Evolutionary conservation across 2,888 invertebrate genomes (phyloP).

Genomic region (Drosophila kokeensis): DNA sequence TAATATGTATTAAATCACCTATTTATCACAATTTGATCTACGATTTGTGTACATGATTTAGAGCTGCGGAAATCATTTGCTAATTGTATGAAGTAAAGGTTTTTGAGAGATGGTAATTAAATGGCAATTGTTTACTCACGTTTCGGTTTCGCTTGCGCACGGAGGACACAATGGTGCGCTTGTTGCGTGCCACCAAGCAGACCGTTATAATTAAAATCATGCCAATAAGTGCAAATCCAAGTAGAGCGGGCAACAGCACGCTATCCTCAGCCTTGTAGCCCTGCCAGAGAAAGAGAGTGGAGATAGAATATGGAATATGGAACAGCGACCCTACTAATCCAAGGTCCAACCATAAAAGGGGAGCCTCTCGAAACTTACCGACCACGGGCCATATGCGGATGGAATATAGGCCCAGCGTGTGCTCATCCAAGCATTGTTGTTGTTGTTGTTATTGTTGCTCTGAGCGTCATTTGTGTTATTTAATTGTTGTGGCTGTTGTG

Average conservation of each 20-base stretch:
- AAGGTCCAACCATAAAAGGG: conserved; percentile 1
- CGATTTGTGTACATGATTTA: not conserved
- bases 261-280: conserved; percentile 88
- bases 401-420: conserved; percentile 89
- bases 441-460: conserved; percentile 71
- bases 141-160: conserved; percentile 84
- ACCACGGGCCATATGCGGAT: conserved; percentile 89
- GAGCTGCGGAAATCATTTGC: not conserved
- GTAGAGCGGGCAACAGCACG: conserved; percentile 86
- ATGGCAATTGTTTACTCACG: conserved; percentile 78
- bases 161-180: conserved; percentile 83
- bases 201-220: conserved; percentile 86
- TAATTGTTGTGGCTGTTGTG: conserved; percentile 20
- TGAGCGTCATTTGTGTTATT: conserved; percentile 31
- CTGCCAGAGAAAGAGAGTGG: conserved; percentile 76
- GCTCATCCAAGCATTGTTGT: conserved; percentile 86
- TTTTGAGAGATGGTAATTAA: conserved; percentile 50
- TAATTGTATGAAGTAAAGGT: conserved; percentile 27
- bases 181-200: conserved; percentile 86
- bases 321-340: not conserved
- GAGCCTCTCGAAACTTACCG: conserved; percentile 85
- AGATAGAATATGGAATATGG: not conserved
- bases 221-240: conserved; percentile 86
- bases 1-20: not conserved
- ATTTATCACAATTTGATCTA: not conserved